These are phyloP conservation scores for Psittacara wagleri DNA, from an alignment of 2,113 vertebrate genomes.

Conservation along the genomic window DNA sequence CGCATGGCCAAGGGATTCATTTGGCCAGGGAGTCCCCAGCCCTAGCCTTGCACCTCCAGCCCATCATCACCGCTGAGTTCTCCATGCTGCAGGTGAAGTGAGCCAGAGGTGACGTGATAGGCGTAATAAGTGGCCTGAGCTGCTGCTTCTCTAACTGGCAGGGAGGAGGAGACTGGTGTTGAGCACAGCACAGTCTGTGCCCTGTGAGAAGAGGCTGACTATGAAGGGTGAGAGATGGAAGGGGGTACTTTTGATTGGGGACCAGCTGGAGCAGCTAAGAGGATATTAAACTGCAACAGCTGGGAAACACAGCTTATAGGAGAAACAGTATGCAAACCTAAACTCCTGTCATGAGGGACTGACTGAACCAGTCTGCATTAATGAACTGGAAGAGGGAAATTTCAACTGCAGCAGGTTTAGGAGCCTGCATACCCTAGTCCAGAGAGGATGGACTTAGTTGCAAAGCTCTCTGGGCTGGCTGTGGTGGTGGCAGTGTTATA, in stretches of 20 bases:
- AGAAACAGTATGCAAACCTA: not conserved
- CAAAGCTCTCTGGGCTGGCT: not conserved
- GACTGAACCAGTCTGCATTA: not conserved
- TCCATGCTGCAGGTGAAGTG: not conserved
- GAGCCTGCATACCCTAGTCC: not conserved
- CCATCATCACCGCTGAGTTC: not conserved
- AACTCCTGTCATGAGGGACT: not conserved
- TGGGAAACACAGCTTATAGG: not conserved
- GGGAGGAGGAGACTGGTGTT: not conserved
- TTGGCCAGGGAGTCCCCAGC: not conserved
- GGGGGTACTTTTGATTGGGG: not conserved
- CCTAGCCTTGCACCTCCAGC: not conserved
- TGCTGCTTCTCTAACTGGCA: not conserved
- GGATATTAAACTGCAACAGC: not conserved
- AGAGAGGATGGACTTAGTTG: not conserved
- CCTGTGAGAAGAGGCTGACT: not conserved
- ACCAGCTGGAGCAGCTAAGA: not conserved
- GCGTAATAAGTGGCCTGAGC: not conserved
- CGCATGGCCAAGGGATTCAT: accelerated
- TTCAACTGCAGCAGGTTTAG: not conserved
- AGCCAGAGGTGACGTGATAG: not conserved
- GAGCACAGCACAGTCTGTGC: not conserved
- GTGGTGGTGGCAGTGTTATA: not conserved
- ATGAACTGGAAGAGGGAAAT: not conserved
- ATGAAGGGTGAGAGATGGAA: not conserved